Conservation (phyloP, 2,797 vertebrate genomes). For the Notolabrus celidotus region DNA sequence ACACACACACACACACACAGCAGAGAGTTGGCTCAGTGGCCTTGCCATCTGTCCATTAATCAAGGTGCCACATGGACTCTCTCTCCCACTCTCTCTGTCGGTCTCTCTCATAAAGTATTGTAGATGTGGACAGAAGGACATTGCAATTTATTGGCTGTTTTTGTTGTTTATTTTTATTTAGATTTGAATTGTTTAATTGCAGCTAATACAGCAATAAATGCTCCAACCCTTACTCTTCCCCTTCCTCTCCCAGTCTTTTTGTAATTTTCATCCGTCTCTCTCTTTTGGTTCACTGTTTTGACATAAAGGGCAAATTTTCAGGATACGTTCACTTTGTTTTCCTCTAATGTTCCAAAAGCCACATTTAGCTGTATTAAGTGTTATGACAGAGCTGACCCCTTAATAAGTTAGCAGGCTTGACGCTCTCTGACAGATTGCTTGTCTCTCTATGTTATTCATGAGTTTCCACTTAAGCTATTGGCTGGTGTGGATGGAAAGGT, state of each 20-base stretch:
- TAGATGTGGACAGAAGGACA: slow-evolving; percentile 57
- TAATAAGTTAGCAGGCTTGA: slow-evolving; percentile 68
- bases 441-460: slow-evolving; percentile 65
- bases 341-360: slow-evolving; percentile 44
- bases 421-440: slow-evolving; percentile 68
- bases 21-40: slow-evolving; percentile 74
- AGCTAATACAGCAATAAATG: slow-evolving; percentile 52
- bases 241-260: background rate
- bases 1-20: slow-evolving; percentile 26
- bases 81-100: slow-evolving; percentile 29
- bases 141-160: slow-evolving; percentile 55
- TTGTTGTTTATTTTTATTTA: slow-evolving; percentile 55
- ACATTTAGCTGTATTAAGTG: slow-evolving; percentile 59
- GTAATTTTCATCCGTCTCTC: slow-evolving; percentile 10
- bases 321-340: slow-evolving; percentile 41
- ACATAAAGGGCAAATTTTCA: slow-evolving; percentile 29
- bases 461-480: slow-evolving; percentile 67
- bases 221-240: background rate
- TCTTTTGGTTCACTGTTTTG: slow-evolving; percentile 7
- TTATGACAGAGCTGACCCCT: slow-evolving; percentile 71
- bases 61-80: slow-evolving; percentile 80
- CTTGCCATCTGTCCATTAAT: slow-evolving; percentile 84
- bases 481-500: slow-evolving; percentile 72
- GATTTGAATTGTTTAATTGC: slow-evolving; percentile 47
- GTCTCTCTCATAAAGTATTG: slow-evolving; percentile 47